Evolutionary conservation across 2,888 invertebrate genomes (phyloP), one percentile per base, ranked within the genome.

Genomic region (Drosophila borborema): DNA sequence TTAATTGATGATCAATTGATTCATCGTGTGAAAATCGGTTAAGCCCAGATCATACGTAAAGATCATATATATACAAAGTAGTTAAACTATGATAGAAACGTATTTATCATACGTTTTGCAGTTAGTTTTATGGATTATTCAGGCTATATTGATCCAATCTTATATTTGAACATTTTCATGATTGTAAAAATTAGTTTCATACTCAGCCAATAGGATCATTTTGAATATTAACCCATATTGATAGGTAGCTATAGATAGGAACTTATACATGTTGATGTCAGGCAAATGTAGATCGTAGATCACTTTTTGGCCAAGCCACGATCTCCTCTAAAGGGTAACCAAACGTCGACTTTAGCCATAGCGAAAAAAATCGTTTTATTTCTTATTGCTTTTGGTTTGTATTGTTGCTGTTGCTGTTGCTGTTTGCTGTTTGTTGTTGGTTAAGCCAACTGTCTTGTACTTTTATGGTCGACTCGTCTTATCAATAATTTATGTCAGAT

Each of bases 401-500:
- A 46, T 54, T 59, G 45, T 61, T 61, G 61, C 34, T 66, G 60
- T 36, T 71, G 38, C n/a, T 46, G 41, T 43, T 64, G 38, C 45
- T 64, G 49, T 36, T 36, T 40, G 36, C 36, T 62, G 59, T 64
- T 58, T 70, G 68, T 72, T 75, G 78, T 74, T 81, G 87, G 56
- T 78, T 82, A 80, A 87, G 86, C 84, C 75, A 86, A 86, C 90
- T 86, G 86, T 89, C 89, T 83, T 86, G 86, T 86, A 90, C 86
- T 86, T 90, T 86, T 86, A 90, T 86, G 90, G 86, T 73, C 85
- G 79, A 51, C 68, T 85, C 85, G 89, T 86, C 85, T 89, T 90
- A 91, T 90, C 91, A 92, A 91, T 91, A 90, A 91, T 91, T 91
- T 92, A 92, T 92, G 91, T 92, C 91, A 90, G 88, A 91, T 91